A percentile compares a stretch with the other conserved stretches of the same genome.
phyloP scores from a whole-genome alignment of 2,113 vertebrate species.

The Bubo scandiacus region DNA sequence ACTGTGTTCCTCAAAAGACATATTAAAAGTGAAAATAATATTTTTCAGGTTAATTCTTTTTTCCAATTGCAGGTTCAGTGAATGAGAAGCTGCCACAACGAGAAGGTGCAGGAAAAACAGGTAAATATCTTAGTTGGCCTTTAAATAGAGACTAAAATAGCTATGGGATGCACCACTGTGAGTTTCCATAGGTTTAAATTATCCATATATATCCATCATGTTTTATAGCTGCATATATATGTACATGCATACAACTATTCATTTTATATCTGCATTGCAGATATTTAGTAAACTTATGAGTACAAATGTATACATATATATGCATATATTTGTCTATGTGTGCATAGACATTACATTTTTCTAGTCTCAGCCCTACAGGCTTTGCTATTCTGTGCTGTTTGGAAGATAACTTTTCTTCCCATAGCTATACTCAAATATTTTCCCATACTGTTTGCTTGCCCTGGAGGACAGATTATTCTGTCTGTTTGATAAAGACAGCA shows the following conservation, averaged over 20 bases:
- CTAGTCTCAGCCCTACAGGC: not conserved
- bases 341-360: not conserved
- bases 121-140: constrained; percentile 77
- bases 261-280: not conserved
- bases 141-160: not conserved
- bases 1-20: not conserved
- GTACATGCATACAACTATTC: not conserved
- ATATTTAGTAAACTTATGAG: not conserved
- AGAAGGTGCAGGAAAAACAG: constrained; percentile 90
- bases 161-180: not conserved
- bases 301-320: not conserved
- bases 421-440: not conserved
- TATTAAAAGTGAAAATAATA: not conserved
- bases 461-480: not conserved
- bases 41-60: not conserved
- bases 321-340: not conserved
- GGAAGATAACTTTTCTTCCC: not conserved
- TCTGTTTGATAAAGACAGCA: not conserved
- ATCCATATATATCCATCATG: not conserved
- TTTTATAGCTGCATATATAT: not conserved
- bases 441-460: not conserved
- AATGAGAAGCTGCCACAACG: constrained; percentile 82
- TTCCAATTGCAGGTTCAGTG: constrained; percentile 78
- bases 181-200: not conserved
- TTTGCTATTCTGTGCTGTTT: not conserved